Evolutionary conservation across 2,113 vertebrate species (phyloP), one percentile per base, ranked within the genome.

Genomic region (Oncorhynchus mykiss): DNA sequence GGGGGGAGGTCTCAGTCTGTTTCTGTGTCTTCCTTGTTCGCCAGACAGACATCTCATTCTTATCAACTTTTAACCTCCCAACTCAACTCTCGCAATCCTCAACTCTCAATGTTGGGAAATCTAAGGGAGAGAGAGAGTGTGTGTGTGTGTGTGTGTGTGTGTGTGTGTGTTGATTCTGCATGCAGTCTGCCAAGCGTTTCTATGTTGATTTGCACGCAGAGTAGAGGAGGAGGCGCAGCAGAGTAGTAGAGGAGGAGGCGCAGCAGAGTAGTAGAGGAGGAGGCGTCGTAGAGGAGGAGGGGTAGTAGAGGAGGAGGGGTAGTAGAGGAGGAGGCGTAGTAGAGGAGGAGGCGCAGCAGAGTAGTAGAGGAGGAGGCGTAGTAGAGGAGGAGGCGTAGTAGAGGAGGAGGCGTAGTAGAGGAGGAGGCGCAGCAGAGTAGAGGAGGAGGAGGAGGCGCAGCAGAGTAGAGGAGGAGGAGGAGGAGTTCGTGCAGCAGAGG

Each of bases 171-270:
- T 14, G 60, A 16, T 67, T 25, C 29, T 73, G 54, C 75, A 67
- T 12, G 34, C 77, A 75, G 82, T 27, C 71, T 77, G 82, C 77
- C 54, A 78, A 80, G 62, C 85, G 70, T 80, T 78, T 78, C 65
- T 80, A 25, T 84, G 79, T 82, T 74, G 82, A 74, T 84, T 82
- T 82, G 59, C 48, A 24, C 68, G 72, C 24, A 4, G 12, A 20
- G 18, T 9, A 14, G 68, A 71, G 48, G 8, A 71, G 31, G 54
- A 6, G 9, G 9, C 2, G 14, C 8, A n/a, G 4, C 12, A 25
- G 11, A 25, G 16, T 8, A 14, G 67, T 8, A 14, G 67, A 71
- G 45, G 8, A 71, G 12, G 71, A 59, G 70, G 11, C 0, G 59
- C 1, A 2, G 59, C 0, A n/a, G 59, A 7, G 59, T 1, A 25